phyloP scores from a whole-genome alignment of 2,113 vertebrate species.

The Phaethornis superciliosus region DNA sequence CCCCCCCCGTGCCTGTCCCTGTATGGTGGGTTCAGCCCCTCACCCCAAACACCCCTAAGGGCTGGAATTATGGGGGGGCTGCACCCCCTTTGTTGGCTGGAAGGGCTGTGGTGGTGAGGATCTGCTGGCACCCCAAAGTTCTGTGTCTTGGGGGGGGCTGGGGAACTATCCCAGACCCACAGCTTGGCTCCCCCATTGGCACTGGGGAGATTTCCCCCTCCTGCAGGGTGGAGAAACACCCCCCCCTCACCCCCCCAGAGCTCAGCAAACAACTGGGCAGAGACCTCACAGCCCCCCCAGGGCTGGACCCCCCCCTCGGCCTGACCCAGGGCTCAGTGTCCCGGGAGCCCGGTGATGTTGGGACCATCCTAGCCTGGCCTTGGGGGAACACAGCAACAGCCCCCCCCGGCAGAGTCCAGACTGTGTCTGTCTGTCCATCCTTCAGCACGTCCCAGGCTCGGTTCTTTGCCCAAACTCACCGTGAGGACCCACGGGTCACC shows the following conservation, averaged over 20 bases:
- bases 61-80: background rate
- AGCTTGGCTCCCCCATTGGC: accelerated
- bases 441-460: background rate
- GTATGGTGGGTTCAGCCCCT: background rate
- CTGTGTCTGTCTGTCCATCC: accelerated
- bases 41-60: background rate
- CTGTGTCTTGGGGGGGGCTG: background rate
- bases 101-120: accelerated
- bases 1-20: background rate
- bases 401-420: background rate
- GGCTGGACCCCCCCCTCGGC: accelerated
- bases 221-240: background rate
- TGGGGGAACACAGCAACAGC: accelerated
- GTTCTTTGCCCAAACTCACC: background rate
- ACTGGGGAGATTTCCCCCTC: background rate
- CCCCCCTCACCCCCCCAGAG: background rate
- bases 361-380: background rate
- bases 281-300: background rate
- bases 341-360: accelerated
- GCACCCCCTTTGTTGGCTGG: background rate
- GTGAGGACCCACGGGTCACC: background rate
- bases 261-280: background rate
- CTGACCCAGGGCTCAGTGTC: background rate
- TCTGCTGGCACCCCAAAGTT: background rate
- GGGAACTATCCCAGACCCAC: background rate